These are phyloP conservation scores for Meriones unguiculatus DNA, from an alignment of 2,113 vertebrate species.

Conservation along the genomic window DNA sequence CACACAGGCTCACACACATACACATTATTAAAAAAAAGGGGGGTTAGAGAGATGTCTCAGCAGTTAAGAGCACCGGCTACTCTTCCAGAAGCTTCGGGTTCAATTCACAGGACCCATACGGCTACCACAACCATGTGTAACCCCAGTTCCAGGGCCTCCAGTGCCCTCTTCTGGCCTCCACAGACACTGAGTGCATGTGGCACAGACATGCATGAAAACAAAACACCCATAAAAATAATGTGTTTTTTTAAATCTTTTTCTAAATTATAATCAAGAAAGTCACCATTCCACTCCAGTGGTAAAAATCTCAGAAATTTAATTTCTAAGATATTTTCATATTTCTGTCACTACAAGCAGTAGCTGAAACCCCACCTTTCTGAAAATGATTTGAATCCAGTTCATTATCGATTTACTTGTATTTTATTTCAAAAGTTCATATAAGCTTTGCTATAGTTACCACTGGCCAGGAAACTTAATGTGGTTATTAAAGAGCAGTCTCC, in stretches of 20 bases:
- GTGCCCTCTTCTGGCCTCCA: not conserved
- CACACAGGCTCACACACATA: not conserved
- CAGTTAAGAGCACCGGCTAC: not conserved
- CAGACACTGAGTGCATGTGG: not conserved
- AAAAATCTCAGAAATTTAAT: slow-evolving; percentile 29
- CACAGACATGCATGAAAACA: not conserved
- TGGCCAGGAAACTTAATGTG: slow-evolving; percentile 24
- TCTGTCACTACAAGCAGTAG: slow-evolving; percentile 11
- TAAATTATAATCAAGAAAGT: not conserved
- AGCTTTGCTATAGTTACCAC: slow-evolving; percentile 47
- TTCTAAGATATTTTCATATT: slow-evolving; percentile 32
- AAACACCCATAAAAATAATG: not conserved
- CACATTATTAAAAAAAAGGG: not conserved
- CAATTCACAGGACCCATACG: not conserved
- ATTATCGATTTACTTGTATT: slow-evolving; percentile 27
- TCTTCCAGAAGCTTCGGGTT: not conserved
- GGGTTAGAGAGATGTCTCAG: not conserved
- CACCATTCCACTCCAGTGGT: not conserved
- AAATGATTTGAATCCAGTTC: slow-evolving; percentile 27
- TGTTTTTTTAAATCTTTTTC: not conserved
- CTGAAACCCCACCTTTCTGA: slow-evolving; percentile 25
- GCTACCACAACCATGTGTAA: not conserved
- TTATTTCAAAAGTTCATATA: slow-evolving; percentile 38
- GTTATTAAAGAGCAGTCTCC: slow-evolving; percentile 51
- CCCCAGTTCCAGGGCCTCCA: not conserved